phyloP scores from a whole-genome alignment of 2,797 vertebrate genomes.

The Argyrosomus regius region DNA sequence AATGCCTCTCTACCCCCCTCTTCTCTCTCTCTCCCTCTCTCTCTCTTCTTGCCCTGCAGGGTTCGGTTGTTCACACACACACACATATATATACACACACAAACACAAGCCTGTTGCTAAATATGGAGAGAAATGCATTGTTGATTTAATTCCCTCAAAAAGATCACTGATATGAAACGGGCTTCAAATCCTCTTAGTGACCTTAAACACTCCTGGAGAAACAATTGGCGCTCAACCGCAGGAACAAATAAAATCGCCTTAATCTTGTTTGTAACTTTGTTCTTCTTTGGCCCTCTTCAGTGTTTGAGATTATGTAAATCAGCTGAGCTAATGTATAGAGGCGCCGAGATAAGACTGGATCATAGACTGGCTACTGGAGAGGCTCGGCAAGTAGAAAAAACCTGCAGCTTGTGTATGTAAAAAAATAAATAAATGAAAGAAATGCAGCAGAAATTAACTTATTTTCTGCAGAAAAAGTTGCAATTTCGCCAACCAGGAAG shows the following conservation, averaged over 20 bases:
- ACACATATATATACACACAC: background rate
- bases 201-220: conserved; percentile 88
- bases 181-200: conserved; percentile 90
- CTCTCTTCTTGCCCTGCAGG: conserved; percentile 53
- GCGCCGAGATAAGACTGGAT: conserved; percentile 76
- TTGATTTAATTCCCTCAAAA: conserved; percentile 84
- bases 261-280: conserved; percentile 92
- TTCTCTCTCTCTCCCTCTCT: conserved; percentile 4
- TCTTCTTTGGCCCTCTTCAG: conserved; percentile 84
- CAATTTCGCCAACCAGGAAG: background rate
- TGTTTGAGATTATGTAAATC: conserved; percentile 84
- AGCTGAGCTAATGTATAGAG: conserved; percentile 73
- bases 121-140: conserved; percentile 79
- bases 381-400: conserved; percentile 20
- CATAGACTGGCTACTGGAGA: conserved; percentile 65
- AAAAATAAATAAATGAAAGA: background rate
- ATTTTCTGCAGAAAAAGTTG: conserved; percentile 9
- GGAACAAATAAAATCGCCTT: conserved; percentile 87
- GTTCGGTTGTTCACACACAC: conserved; percentile 53
- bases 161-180: conserved; percentile 86
- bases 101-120: conserved; percentile 76
- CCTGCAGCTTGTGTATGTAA: conserved; percentile 3
- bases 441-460: background rate
- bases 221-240: conserved; percentile 85
- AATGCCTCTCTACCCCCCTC: conserved; percentile 27